Evolutionary conservation across 2,797 vertebrate species (phyloP).

Genomic region (Gymnothorax javanicus): DNA sequence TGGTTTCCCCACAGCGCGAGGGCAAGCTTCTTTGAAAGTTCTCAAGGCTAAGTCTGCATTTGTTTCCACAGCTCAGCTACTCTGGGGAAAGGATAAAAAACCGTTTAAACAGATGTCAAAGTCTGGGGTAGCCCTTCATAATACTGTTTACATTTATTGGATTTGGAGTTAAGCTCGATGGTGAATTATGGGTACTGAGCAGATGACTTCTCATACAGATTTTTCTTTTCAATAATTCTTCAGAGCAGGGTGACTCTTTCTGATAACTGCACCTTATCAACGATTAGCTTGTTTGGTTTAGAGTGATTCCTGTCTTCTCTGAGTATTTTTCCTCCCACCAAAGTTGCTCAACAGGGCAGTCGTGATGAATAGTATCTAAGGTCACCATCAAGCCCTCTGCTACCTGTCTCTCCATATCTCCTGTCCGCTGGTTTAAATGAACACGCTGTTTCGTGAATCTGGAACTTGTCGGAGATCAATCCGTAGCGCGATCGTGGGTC

Average conservation of each 20-base stretch:
- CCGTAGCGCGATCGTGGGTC: background rate
- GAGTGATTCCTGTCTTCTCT: background rate
- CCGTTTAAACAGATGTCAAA: constrained; percentile 9
- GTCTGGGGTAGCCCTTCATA: constrained; percentile 35
- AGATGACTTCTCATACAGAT: background rate
- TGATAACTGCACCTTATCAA: background rate
- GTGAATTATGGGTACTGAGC: background rate
- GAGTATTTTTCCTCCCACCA: background rate
- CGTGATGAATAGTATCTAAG: background rate
- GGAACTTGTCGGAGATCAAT: background rate
- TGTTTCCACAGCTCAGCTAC: background rate
- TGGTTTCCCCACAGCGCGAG: background rate
- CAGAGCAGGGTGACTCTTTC: background rate
- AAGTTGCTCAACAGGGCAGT: background rate
- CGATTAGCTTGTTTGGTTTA: background rate
- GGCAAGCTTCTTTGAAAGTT: constrained; percentile 3
- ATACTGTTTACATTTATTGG: background rate
- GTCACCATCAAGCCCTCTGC: background rate
- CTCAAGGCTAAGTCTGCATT: background rate
- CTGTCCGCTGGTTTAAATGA: background rate
- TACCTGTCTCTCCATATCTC: background rate
- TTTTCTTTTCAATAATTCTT: background rate
- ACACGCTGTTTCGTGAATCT: background rate
- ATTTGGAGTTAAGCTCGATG: background rate
- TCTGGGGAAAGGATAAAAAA: background rate